These are phyloP conservation scores for Diadegma fenestrale DNA, from an alignment of 2,888 invertebrate genomes.

Conservation along the genomic window DNA sequence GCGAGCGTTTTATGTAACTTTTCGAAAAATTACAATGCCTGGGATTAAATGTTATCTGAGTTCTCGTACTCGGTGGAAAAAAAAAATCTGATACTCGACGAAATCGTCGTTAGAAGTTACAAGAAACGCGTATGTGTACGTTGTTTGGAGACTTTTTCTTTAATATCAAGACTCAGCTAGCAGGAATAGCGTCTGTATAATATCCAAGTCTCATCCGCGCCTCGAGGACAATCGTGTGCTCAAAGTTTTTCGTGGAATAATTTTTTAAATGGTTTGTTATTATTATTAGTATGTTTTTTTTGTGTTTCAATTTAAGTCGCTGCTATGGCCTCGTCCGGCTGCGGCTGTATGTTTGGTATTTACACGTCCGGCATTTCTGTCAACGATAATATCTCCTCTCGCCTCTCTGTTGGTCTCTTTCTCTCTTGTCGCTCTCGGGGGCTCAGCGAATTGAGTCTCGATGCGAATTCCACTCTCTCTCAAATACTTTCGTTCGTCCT, in stretches of 20 bases:
- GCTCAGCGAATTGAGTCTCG: neutral
- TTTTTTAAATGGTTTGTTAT: neutral
- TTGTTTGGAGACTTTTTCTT: neutral
- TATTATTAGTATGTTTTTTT: slow-evolving; percentile 1
- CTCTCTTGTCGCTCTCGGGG: neutral
- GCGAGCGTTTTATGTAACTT: too few relatives aligned
- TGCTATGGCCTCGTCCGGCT: slow-evolving; percentile 17
- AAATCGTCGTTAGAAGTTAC: neutral
- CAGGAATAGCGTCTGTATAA: neutral
- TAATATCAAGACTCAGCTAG: neutral
- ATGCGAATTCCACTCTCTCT: neutral
- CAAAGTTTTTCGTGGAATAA: slow-evolving; percentile 38
- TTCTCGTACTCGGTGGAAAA: neutral
- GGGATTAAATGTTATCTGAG: neutral
- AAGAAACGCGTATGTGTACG: neutral
- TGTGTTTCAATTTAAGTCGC: neutral
- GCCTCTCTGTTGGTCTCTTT: neutral
- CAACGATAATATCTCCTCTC: slow-evolving; percentile 28
- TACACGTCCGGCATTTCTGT: slow-evolving; percentile 56
- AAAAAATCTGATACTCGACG: neutral
- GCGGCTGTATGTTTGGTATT: slow-evolving; percentile 41
- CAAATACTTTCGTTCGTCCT: neutral
- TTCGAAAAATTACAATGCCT: too few relatives aligned
- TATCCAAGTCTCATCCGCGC: neutral
- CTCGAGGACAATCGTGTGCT: slow-evolving; percentile 24